Evolutionary conservation across 2,888 invertebrate genomes (phyloP).

Genomic region (Nesidiocoris tenuis): DNA sequence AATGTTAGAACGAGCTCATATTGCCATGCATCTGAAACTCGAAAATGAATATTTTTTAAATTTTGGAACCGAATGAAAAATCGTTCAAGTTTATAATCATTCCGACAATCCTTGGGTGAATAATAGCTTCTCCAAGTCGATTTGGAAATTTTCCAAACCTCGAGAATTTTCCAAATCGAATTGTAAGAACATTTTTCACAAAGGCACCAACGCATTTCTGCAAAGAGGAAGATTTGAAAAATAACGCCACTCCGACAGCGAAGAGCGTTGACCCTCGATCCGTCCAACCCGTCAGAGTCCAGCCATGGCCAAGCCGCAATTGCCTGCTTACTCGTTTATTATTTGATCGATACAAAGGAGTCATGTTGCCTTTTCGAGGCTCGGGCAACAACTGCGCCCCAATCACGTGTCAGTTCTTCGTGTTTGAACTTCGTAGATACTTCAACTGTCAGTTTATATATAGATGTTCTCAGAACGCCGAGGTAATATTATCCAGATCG

Average conservation of each 20-base stretch:
- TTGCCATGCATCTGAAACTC: too few species aligned
- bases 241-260: neutral
- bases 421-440: neutral
- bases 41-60: too few species aligned
- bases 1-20: too few species aligned
- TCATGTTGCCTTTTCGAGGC: slow-evolving; percentile 20
- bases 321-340: slow-evolving; percentile 27
- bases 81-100: too few species aligned
- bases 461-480: neutral
- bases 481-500: too few species aligned
- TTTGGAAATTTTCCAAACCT: too few species aligned
- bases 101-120: too few species aligned
- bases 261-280: slow-evolving; percentile 22
- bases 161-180: too few species aligned
- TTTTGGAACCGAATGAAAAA: too few species aligned
- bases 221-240: neutral
- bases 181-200: too few species aligned
- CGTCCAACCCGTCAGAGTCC: slow-evolving; percentile 14
- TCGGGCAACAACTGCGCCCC: neutral
- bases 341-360: slow-evolving; percentile 32
- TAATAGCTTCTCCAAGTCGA: too few species aligned
- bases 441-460: neutral
- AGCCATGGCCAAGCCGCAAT: slow-evolving; percentile 3
- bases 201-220: too few species aligned
- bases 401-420: neutral